Conservation (phyloP, 2,113 vertebrate genomes). For the Phylloscopus trochilus region DNA sequence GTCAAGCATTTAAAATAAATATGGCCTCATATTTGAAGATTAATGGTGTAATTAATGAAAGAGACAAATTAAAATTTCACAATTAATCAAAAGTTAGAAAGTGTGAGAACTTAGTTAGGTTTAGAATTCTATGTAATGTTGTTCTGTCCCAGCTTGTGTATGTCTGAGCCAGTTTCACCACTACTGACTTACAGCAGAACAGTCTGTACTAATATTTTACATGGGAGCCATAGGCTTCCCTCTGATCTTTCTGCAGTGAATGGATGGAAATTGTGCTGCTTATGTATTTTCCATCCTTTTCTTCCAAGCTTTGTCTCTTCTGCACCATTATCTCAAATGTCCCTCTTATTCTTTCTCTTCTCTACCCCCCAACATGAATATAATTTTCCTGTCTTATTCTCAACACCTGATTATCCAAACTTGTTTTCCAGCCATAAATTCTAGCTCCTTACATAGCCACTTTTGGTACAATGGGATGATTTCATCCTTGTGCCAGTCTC, state of each 20-base stretch:
- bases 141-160: not conserved
- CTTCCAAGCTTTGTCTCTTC: not conserved
- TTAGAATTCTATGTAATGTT: not conserved
- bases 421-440: not conserved
- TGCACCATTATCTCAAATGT: not conserved
- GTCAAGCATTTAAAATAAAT: not conserved
- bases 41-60: not conserved
- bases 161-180: not conserved
- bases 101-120: not conserved
- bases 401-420: not conserved
- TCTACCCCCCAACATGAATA: not conserved
- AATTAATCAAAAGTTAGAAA: not conserved
- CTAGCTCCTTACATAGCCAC: not conserved
- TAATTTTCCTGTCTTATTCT: not conserved
- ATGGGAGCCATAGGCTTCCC: not conserved
- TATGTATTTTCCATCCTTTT: not conserved
- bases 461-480: rapidly evolving
- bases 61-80: not conserved
- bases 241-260: not conserved
- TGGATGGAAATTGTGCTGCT: not conserved
- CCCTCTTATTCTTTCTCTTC: not conserved
- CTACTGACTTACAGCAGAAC: not conserved
- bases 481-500: not conserved
- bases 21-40: not conserved
- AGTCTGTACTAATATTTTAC: not conserved